Conservation (phyloP, 1,140 invertebrate species). For the Fopius arisanus region DNA sequence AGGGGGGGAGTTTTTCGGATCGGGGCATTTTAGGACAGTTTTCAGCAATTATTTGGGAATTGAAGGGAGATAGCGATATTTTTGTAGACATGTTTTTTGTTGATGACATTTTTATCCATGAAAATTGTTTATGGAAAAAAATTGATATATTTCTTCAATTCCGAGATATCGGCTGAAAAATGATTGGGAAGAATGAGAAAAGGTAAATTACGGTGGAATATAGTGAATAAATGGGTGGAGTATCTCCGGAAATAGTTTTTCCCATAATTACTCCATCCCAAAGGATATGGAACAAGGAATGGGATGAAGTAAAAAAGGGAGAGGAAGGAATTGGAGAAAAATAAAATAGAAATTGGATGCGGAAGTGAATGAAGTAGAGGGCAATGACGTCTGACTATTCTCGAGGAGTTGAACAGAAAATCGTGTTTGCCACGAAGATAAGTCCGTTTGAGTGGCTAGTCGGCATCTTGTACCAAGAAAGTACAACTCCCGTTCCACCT, state of each 20-base stretch:
- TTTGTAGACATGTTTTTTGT: no score
- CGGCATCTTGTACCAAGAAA: slow-evolving; percentile 7
- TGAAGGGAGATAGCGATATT: no score
- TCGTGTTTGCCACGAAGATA: slow-evolving; percentile 12
- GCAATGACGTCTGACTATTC: slow-evolving; percentile 28
- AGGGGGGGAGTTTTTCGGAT: no score
- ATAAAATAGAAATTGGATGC: slow-evolving; percentile 34
- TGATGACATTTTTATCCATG: no score
- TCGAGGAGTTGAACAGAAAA: background rate
- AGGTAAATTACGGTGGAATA: no score
- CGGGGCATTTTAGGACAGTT: no score
- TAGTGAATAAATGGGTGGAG: no score
- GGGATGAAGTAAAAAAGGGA: slow-evolving; percentile 29
- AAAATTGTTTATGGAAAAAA: no score
- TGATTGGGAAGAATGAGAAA: no score
- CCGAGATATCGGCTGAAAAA: no score
- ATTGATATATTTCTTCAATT: no score
- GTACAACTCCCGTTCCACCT: slow-evolving; percentile 27
- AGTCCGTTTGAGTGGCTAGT: slow-evolving; percentile 3
- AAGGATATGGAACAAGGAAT: slow-evolving; percentile 15
- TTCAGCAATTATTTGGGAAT: no score
- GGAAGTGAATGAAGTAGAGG: slow-evolving; percentile 24
- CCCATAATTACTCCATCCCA: background rate
- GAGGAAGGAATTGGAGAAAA: slow-evolving; percentile 32
- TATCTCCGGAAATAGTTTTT: background rate